A percentile compares a stretch with the other conserved stretches of the same genome.
Evolutionary conservation across 2,888 invertebrate genomes (phyloP).

Genomic region (Agrochola litura): DNA sequence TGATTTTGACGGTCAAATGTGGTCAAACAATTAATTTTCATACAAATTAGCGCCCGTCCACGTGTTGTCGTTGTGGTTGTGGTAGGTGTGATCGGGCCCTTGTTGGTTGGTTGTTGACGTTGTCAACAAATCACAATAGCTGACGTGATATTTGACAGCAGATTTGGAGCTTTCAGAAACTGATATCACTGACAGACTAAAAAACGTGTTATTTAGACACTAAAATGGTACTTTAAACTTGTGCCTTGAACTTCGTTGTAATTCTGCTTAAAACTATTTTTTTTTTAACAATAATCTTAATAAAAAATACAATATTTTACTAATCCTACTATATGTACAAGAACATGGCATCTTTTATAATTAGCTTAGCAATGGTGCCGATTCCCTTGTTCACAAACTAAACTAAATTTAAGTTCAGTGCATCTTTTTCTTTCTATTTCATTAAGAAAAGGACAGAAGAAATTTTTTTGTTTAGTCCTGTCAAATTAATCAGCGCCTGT

Average conservation of each 20-base stretch:
- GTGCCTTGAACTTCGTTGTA: slow-evolving; percentile 55
- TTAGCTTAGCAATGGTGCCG: slow-evolving; percentile 50
- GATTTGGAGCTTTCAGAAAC: background rate
- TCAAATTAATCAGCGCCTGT: too few species aligned
- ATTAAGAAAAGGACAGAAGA: too few species aligned
- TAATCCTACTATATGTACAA: slow-evolving; percentile 48
- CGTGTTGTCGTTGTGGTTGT: background rate
- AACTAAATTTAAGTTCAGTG: too few species aligned
- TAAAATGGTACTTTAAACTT: slow-evolving; percentile 28
- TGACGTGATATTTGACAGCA: background rate
- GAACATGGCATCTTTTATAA: slow-evolving; percentile 45
- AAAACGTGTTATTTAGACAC: slow-evolving; percentile 6
- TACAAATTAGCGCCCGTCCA: background rate
- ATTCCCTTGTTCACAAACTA: too few species aligned
- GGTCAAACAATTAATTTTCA: background rate
- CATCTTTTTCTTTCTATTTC: too few species aligned
- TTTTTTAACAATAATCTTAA: slow-evolving; percentile 29
- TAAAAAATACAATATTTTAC: slow-evolving; percentile 43
- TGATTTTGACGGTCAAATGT: background rate
- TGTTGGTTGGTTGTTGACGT: background rate
- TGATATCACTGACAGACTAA: background rate
- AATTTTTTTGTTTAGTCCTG: too few species aligned
- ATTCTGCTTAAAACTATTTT: slow-evolving; percentile 33
- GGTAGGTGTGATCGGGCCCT: background rate
- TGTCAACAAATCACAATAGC: background rate